Conservation (phyloP, 2,113 vertebrate genomes). For the Oncorhynchus clarkii region DNA sequence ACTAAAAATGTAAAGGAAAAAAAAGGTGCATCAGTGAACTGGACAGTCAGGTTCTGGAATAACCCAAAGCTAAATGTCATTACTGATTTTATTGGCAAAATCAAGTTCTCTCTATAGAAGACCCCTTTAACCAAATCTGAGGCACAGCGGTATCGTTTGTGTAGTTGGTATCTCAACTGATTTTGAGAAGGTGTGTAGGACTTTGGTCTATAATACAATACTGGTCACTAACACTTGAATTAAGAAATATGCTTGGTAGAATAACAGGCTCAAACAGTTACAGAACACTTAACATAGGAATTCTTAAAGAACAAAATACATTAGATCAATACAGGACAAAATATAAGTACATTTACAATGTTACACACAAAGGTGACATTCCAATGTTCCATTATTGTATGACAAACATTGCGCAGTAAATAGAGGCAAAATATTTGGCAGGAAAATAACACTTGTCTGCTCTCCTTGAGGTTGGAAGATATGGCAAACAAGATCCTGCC, state of each 20-base stretch:
- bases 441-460: background rate
- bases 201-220: background rate
- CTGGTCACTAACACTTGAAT: background rate
- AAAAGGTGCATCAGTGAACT: background rate
- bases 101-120: background rate
- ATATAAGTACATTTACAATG: background rate
- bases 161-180: background rate
- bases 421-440: background rate
- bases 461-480: background rate
- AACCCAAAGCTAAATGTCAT: background rate
- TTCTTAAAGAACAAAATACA: background rate
- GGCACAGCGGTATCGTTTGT: background rate
- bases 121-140: background rate
- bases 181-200: background rate
- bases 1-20: background rate
- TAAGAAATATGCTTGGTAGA: background rate
- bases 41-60: background rate
- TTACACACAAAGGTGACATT: background rate
- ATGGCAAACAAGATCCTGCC: background rate
- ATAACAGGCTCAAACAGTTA: background rate
- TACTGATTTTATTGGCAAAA: background rate
- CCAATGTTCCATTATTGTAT: background rate
- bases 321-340: background rate
- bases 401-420: background rate
- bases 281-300: background rate